A percentile compares a stretch with the other conserved stretches of the same genome.
phyloP scores from a whole-genome alignment of 1,140 invertebrate species.

The Camponotus vicinus region DNA sequence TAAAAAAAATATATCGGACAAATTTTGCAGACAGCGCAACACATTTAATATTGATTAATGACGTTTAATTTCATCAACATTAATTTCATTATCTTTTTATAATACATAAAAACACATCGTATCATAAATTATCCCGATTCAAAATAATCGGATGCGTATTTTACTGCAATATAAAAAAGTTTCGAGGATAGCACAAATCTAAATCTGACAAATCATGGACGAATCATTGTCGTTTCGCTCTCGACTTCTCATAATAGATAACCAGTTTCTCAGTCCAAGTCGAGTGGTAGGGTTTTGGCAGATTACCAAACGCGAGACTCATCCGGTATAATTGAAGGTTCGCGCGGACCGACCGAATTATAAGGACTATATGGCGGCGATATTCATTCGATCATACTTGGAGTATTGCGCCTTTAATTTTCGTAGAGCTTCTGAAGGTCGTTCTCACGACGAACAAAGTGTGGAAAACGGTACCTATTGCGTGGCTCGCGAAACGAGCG shows the following conservation, averaged over 20 bases:
- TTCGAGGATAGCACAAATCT: neutral
- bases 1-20: no score
- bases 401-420: slow-evolving; percentile 56
- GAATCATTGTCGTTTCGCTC: slow-evolving; percentile 4
- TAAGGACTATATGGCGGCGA: slow-evolving; percentile 32
- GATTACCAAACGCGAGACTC: slow-evolving; percentile 64
- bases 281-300: slow-evolving; percentile 12
- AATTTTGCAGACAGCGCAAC: no score
- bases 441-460: slow-evolving; percentile 57
- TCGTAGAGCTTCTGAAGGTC: slow-evolving; percentile 27
- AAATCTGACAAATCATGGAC: slow-evolving; percentile 1
- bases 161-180: neutral
- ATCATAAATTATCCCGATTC: neutral
- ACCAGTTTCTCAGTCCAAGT: slow-evolving; percentile 21
- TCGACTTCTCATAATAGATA: neutral
- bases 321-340: slow-evolving; percentile 73
- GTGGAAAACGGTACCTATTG: slow-evolving; percentile 61
- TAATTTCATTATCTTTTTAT: neutral
- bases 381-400: slow-evolving; percentile 49
- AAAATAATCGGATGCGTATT: neutral
- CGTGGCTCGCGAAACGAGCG: slow-evolving; percentile 22
- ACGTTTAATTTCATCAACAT: neutral
- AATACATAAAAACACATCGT: neutral
- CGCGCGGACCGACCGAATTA: slow-evolving; percentile 58
- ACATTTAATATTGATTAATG: neutral